These are phyloP conservation scores for Linepithema humile DNA, from an alignment of 1,140 invertebrate species.

Conservation along the genomic window DNA sequence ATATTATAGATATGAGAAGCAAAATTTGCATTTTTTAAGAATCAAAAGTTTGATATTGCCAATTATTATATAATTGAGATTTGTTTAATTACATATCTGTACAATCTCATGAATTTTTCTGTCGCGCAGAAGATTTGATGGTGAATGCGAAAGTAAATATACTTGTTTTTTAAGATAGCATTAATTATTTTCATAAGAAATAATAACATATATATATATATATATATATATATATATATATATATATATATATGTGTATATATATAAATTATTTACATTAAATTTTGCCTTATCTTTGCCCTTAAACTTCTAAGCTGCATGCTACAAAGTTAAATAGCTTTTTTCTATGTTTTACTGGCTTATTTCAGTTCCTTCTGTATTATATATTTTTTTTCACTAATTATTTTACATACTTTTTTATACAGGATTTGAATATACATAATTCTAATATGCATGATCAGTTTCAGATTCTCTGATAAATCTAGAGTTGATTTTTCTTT, in stretches of 20 bases:
- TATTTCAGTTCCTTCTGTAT: too few species aligned
- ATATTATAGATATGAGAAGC: not conserved
- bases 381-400: too few species aligned
- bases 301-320: too few species aligned
- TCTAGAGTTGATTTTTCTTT: too few species aligned
- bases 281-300: too few species aligned
- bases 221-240: slow-evolving; percentile 37
- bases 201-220: slow-evolving; percentile 14
- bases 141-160: slow-evolving; percentile 40
- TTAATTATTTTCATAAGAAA: slow-evolving; percentile 50
- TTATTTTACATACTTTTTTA: too few species aligned
- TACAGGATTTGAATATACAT: too few species aligned
- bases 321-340: too few species aligned
- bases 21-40: not conserved
- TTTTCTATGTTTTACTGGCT: too few species aligned
- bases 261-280: slow-evolving; percentile 70
- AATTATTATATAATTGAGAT: not conserved
- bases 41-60: not conserved
- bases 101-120: too few species aligned
- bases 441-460: too few species aligned
- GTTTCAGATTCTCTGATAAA: too few species aligned
- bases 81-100: not conserved
- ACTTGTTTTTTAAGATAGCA: slow-evolving; percentile 16
- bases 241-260: slow-evolving; percentile 67
- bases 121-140: slow-evolving; percentile 9